Conservation (phyloP, 2,888 invertebrate species). For the Polymixis flavicincta region DNA sequence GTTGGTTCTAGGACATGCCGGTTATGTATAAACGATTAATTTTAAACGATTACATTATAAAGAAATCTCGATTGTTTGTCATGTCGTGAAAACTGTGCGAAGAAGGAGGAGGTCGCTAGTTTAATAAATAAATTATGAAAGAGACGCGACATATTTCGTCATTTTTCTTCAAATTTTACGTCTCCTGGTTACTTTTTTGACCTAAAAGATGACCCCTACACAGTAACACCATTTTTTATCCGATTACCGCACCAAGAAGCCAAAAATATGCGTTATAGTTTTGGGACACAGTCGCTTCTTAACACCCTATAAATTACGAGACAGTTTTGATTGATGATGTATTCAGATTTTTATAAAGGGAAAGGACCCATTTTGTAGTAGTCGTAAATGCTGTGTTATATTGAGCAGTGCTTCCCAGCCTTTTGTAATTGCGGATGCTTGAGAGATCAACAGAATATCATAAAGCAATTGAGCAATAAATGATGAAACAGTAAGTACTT, state of each 20-base stretch:
- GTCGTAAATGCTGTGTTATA: background rate
- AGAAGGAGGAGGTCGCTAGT: background rate
- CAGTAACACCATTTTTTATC: conserved; percentile 6
- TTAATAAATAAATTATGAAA: no score
- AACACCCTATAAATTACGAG: background rate
- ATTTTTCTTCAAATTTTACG: background rate
- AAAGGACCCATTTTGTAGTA: conserved; percentile 3
- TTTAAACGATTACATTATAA: no score
- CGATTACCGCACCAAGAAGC: conserved; percentile 19
- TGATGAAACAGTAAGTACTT: background rate
- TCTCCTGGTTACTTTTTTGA: background rate
- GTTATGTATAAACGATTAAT: no score
- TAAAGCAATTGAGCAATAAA: background rate
- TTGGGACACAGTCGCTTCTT: background rate
- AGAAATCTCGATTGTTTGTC: no score
- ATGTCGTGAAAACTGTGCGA: no score
- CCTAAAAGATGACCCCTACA: background rate
- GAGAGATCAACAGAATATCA: background rate
- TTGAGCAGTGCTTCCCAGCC: background rate
- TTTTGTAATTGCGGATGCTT: background rate
- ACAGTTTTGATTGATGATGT: conserved; percentile 27
- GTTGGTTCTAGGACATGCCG: no score
- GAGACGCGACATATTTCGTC: background rate
- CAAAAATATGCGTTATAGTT: conserved; percentile 8
- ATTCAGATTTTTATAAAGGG: background rate